phyloP scores from a whole-genome alignment of 35 echinoderm and acorn worm species.

The Heliocidaris erythrogramma region DNA sequence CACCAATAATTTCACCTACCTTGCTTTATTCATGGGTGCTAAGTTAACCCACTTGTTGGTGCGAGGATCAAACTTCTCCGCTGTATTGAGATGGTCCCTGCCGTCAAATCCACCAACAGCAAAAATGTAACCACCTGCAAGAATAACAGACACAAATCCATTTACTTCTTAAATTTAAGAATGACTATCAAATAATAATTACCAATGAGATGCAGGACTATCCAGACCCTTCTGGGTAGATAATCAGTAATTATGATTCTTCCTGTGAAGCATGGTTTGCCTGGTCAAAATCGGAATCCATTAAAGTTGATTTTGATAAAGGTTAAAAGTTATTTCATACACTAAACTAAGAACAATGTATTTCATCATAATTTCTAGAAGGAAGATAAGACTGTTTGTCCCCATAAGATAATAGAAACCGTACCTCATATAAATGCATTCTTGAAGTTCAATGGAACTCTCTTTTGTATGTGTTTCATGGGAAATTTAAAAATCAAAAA shows the following conservation, averaged over 20 bases:
- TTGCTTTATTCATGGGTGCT: slow-evolving; percentile 83
- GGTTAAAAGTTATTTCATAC: too few relatives aligned
- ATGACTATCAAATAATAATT: too few relatives aligned
- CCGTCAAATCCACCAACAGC: slow-evolving; percentile 92
- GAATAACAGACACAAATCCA: neutral
- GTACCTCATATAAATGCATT: neutral
- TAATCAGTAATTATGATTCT: too few relatives aligned
- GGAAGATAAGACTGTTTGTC: neutral
- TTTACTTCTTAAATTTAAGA: neutral
- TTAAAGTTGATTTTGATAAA: too few relatives aligned
- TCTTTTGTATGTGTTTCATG: neutral
- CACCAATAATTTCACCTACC: slow-evolving; percentile 43
- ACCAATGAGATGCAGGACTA: too few relatives aligned
- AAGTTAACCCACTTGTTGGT: slow-evolving; percentile 78
- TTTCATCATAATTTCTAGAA: neutral
- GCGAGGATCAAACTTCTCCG: slow-evolving; percentile 87
- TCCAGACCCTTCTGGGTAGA: too few relatives aligned
- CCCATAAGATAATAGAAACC: too few relatives aligned
- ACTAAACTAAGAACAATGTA: neutral
- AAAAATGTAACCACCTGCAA: slow-evolving; percentile 67
- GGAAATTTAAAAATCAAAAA: too few relatives aligned
- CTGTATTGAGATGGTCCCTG: slow-evolving; percentile 83
- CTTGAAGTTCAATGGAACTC: neutral
- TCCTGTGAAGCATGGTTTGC: too few relatives aligned
- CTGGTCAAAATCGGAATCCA: too few relatives aligned